These are phyloP conservation scores for Agelas oroides DNA, from an alignment of 37 sponge, comb jelly and placozoan genomes.

Conservation along the genomic window DNA sequence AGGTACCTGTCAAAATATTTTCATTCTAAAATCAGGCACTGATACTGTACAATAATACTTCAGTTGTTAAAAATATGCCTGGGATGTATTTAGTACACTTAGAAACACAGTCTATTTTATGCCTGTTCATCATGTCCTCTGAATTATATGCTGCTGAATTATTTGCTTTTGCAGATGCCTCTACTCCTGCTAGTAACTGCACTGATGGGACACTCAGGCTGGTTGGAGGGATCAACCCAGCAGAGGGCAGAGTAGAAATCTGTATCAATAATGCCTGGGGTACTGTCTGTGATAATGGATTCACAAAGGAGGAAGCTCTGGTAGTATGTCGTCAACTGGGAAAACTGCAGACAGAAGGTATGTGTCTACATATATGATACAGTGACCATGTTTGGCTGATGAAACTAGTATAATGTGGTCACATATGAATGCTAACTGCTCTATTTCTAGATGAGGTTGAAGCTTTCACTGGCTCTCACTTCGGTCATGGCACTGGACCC, in stretches of 20 bases:
- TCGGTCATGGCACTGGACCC: conserved; percentile 35
- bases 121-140: too few species aligned
- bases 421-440: neutral
- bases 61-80: too few species aligned
- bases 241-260: conserved; percentile 53
- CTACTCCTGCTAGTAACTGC: conserved; percentile 21
- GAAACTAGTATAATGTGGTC: neutral
- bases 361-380: too few species aligned
- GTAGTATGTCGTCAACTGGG: conserved; percentile 69
- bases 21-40: too few species aligned
- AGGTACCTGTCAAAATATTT: too few species aligned
- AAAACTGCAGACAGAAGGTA: too few species aligned
- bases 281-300: conserved; percentile 65
- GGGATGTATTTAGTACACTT: too few species aligned
- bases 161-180: neutral
- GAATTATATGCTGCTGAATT: too few species aligned
- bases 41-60: too few species aligned
- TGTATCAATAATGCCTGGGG: conserved; percentile 55
- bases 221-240: conserved; percentile 28
- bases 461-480: neutral
- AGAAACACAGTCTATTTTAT: too few species aligned
- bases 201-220: conserved; percentile 34
- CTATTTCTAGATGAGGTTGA: too few species aligned
- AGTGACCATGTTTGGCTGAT: too few species aligned
- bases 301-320: conserved; percentile 37